A percentile compares a stretch with the other conserved stretches of the same genome.
Evolutionary conservation across 2,113 vertebrate genomes (phyloP).

Genomic region (Macquaria ambigua): DNA sequence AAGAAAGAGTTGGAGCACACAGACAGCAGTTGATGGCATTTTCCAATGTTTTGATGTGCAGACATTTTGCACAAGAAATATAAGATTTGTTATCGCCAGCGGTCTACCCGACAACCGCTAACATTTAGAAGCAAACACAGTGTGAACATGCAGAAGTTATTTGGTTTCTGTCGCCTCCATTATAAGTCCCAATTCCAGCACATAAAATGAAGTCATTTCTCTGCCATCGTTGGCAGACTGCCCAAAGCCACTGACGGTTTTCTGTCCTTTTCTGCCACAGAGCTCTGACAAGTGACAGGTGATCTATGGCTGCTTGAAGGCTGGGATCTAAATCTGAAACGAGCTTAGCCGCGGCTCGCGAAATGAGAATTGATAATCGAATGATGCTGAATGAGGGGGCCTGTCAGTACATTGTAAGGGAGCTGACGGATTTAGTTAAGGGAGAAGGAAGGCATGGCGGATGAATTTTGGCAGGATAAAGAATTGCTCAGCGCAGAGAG

Average conservation of each 20-base stretch:
- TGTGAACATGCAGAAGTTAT: constrained; percentile 46
- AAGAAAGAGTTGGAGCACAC: not conserved
- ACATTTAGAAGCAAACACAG: constrained; percentile 42
- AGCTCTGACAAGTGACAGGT: constrained; percentile 78
- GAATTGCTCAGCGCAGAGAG: constrained; percentile 67
- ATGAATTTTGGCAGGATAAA: constrained; percentile 83
- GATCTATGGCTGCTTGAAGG: constrained; percentile 78
- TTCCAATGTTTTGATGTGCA: constrained; percentile 12
- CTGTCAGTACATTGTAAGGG: constrained; percentile 78
- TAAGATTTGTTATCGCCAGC: constrained; percentile 24
- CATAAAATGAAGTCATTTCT: constrained; percentile 72
- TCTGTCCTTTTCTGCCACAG: constrained; percentile 69
- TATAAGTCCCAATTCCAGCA: constrained; percentile 61
- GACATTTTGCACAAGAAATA: constrained; percentile 29
- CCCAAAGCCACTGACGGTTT: constrained; percentile 64
- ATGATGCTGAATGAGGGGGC: constrained; percentile 80
- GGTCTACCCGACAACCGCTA: constrained; percentile 27
- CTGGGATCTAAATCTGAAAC: constrained; percentile 77
- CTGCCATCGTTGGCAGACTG: constrained; percentile 53
- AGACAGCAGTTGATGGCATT: constrained; percentile 22
- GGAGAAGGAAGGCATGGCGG: constrained; percentile 76
- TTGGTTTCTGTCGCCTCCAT: constrained; percentile 65
- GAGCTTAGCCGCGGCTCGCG: constrained; percentile 66
- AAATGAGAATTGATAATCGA: constrained; percentile 84
- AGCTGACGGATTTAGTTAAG: constrained; percentile 80